Conservation (phyloP, 2,888 invertebrate species). For the Drosophila trichaetosa region DNA sequence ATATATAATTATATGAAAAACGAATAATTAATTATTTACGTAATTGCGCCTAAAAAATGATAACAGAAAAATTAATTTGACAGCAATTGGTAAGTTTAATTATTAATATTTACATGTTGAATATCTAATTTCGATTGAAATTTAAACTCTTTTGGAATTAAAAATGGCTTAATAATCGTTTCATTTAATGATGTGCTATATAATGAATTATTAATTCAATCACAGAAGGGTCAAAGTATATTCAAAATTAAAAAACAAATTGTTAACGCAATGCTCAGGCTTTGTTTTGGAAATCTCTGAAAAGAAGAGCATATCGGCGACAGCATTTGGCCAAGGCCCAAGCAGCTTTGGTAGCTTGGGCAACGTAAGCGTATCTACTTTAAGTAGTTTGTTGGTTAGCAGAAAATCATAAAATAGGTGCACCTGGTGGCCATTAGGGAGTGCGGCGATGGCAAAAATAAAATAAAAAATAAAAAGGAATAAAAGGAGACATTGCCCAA, state of each 20-base stretch:
- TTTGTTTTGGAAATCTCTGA: background rate
- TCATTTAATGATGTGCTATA: background rate
- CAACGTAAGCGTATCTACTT: constrained; percentile 57
- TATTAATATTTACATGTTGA: background rate
- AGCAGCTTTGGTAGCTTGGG: constrained; percentile 40
- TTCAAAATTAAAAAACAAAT: background rate
- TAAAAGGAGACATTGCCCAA: constrained; percentile 29
- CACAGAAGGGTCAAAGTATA: background rate
- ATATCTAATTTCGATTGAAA: background rate
- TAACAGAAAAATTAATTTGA: background rate
- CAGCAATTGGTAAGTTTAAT: background rate
- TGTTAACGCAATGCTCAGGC: background rate
- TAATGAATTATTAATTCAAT: background rate
- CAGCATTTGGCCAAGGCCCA: constrained; percentile 54
- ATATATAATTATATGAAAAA: too few relatives aligned
- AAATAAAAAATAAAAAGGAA: background rate
- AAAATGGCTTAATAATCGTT: background rate
- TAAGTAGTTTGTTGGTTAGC: constrained; percentile 77
- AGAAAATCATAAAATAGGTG: constrained; percentile 75
- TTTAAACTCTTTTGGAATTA: background rate
- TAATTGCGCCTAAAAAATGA: background rate
- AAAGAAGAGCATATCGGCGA: constrained; percentile 20
- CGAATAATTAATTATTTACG: background rate
- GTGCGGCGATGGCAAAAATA: constrained; percentile 46
- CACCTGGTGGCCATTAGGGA: constrained; percentile 78